Conservation (phyloP, 2,888 invertebrate species). For the Lacanobia oleracea region DNA sequence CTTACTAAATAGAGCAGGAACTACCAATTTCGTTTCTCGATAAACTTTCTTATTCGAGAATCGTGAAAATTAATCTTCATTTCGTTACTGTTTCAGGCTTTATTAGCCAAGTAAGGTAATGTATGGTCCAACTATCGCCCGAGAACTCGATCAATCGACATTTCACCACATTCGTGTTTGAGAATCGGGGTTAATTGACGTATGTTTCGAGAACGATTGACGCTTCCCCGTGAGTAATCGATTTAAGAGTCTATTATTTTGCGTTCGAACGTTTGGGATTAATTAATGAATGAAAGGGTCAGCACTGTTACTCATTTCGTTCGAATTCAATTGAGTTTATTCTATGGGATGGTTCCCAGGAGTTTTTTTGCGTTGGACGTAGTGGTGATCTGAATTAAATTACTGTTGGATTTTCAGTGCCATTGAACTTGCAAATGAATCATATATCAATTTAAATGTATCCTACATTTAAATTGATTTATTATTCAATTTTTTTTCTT, state of each 20-base stretch:
- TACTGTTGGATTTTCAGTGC: slow-evolving; percentile 5
- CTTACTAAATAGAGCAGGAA: slow-evolving; percentile 21
- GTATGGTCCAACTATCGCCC: slow-evolving; percentile 58
- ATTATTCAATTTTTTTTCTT: too few species aligned
- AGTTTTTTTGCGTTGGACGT: slow-evolving; percentile 67
- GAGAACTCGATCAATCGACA: slow-evolving; percentile 65
- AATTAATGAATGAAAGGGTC: slow-evolving; percentile 88
- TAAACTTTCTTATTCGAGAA: slow-evolving; percentile 50
- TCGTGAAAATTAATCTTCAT: slow-evolving; percentile 66
- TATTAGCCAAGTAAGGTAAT: slow-evolving; percentile 66
- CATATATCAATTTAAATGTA: too few species aligned
- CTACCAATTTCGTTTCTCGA: slow-evolving; percentile 28
- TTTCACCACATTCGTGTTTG: slow-evolving; percentile 65
- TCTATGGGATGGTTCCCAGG: slow-evolving; percentile 73
- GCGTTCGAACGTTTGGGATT: slow-evolving; percentile 83
- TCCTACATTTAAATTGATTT: too few species aligned
- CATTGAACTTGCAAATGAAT: not conserved
- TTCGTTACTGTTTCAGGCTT: slow-evolving; percentile 61
- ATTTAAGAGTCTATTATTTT: slow-evolving; percentile 85
- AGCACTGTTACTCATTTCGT: slow-evolving; percentile 81
- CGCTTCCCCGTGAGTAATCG: slow-evolving; percentile 82
- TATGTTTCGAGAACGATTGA: slow-evolving; percentile 79
- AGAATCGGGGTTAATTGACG: slow-evolving; percentile 77
- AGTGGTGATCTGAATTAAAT: slow-evolving; percentile 65
- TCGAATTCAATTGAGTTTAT: slow-evolving; percentile 81